Evolutionary conservation across 1,140 invertebrate species (phyloP).

Genomic region (Drosophila ironensis): DNA sequence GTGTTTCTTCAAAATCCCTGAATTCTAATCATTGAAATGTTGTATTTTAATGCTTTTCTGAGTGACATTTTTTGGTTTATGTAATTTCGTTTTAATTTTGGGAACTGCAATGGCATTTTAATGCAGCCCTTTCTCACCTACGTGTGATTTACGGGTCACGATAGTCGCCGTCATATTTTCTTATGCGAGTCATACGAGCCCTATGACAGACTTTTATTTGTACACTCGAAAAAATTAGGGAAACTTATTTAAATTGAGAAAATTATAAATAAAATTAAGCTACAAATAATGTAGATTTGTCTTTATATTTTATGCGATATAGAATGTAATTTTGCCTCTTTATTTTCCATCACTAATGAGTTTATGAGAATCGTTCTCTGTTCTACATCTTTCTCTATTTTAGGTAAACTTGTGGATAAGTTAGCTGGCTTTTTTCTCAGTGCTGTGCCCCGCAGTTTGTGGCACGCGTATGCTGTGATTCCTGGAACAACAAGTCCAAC

Average conservation of each 20-base stretch:
- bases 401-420: too few relatives aligned
- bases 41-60: slow-evolving; percentile 9
- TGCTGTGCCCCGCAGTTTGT: background rate
- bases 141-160: slow-evolving; percentile 45
- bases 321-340: too few relatives aligned
- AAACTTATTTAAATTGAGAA: too few relatives aligned
- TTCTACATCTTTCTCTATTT: too few relatives aligned
- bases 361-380: too few relatives aligned
- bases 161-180: slow-evolving; percentile 48
- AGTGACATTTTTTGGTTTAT: slow-evolving; percentile 43
- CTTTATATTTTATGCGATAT: too few relatives aligned
- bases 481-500: slow-evolving; percentile 69
- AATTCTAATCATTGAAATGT: slow-evolving; percentile 6
- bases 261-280: background rate
- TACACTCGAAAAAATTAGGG: background rate
- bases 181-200: slow-evolving; percentile 12
- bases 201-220: background rate
- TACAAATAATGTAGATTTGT: background rate
- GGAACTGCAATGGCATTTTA: slow-evolving; percentile 40
- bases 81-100: slow-evolving; percentile 66
- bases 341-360: too few relatives aligned
- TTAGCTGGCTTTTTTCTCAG: slow-evolving; percentile 5
- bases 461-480: slow-evolving; percentile 70
- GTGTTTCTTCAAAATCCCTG: background rate
- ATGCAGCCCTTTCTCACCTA: slow-evolving; percentile 39